Evolutionary conservation across 1,140 invertebrate species (phyloP), one percentile per base, ranked within the genome.

Genomic region (Brachionus koreanus): DNA sequence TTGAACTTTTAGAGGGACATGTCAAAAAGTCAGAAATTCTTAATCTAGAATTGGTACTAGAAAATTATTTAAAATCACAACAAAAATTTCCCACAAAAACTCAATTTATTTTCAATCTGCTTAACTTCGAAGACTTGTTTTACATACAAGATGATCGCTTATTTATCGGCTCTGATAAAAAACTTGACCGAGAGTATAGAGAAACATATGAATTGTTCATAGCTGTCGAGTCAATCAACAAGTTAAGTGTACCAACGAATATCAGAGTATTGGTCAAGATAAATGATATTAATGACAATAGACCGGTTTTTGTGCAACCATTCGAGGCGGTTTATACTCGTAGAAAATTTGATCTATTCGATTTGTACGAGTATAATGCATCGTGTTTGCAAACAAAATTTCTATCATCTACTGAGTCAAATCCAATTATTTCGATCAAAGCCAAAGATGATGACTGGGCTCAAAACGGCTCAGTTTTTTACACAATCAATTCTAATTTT

Each of bases 181-280:
- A 57, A 4, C n/a, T 79, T 19, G 76, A 79, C 12, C 76, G 76
- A 23, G 76, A 79, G 23, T 2, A 19, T 9, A 79, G 35, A 61
- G 76, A 79, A 9, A 79, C 76, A 13, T 79, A 79, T 37, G 76
- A 79, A 29, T 42, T 79, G 12, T 79, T 79, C 35, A 23, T 79
- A 42, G 57, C 10, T 5, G 10, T 79, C 7, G 33, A 61, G 12
- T n/a, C 74, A 10, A 5, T 42, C n/a, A 52, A 16, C 9, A 43
- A 13, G 2, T 65, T 33, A 29, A 69, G 35, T 57, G 6, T 77
- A n/a, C 74, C 74, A 19, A 10, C n/a, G 23, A 77, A 39, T 13
- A 43, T 79, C 35, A 23, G 76, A 61, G 13, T 79, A 9, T 37
- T 79, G 49, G 29, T 79, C 49, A 65, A 65, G 43, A 37, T 79